Conservation (phyloP, 2,797 vertebrate genomes). For the Mus spretus region DNA sequence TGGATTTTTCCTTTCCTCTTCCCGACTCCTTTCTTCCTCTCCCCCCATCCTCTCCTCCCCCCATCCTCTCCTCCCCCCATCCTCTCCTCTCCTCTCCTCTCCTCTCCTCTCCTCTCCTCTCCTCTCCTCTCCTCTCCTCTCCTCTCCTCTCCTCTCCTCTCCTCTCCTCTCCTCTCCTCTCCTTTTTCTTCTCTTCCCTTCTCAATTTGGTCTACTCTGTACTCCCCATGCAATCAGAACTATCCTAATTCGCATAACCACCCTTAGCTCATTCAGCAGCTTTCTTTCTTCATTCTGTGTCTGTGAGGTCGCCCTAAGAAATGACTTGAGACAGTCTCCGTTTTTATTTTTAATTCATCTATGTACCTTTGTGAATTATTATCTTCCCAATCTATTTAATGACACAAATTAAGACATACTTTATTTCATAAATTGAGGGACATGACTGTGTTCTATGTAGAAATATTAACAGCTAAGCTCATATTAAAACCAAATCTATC, state of each 20-base stretch:
- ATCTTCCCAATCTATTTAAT: background rate
- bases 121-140: no score
- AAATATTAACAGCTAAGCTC: background rate
- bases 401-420: background rate
- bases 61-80: accelerated
- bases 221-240: background rate
- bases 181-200: background rate
- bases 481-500: background rate
- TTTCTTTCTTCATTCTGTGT: background rate
- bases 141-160: accelerated
- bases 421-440: background rate
- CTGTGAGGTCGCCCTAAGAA: background rate
- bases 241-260: background rate
- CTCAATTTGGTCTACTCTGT: background rate
- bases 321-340: background rate
- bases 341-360: background rate
- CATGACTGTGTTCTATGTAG: background rate
- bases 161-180: accelerated
- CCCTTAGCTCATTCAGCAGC: background rate
- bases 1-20: background rate
- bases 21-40: accelerated
- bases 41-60: accelerated
- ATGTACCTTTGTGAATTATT: background rate
- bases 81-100: accelerated
- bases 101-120: accelerated